Conservation (phyloP, 2,797 vertebrate species). For the Acipenser oxyrinchus region DNA sequence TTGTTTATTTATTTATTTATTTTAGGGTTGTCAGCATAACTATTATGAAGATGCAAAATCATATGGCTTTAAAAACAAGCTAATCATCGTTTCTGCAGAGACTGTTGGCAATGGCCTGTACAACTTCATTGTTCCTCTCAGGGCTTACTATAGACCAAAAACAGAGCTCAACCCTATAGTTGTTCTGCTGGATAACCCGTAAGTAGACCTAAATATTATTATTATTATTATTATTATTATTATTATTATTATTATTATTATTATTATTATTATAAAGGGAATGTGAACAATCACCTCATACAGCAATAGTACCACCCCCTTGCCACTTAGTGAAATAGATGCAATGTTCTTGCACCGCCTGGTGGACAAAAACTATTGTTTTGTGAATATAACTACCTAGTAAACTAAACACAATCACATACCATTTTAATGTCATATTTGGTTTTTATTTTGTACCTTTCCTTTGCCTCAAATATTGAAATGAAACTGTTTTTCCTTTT, state of each 20-base stretch:
- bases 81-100: conserved; percentile 96
- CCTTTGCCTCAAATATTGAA: no score
- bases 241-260: conserved; percentile 1
- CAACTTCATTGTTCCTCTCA: conserved; percentile 93
- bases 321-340: no score
- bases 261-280: conserved; percentile 4
- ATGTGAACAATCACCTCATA: no score
- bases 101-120: conserved; percentile 93
- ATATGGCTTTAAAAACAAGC: conserved; percentile 93
- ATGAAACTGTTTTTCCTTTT: no score
- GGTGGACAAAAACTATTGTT: no score
- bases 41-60: conserved; percentile 93
- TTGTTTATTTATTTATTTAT: conserved; percentile 20
- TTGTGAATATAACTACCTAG: no score
- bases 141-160: conserved; percentile 91
- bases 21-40: conserved; percentile 86
- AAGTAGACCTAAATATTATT: conserved; percentile 42
- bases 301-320: no score
- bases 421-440: no score
- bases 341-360: no score
- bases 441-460: no score
- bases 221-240: not conserved
- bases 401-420: no score
- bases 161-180: conserved; percentile 95
- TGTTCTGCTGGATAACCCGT: conserved; percentile 88